These are phyloP conservation scores for Amphiprion ocellaris DNA, from an alignment of 2,113 vertebrate genomes.

Conservation along the genomic window DNA sequence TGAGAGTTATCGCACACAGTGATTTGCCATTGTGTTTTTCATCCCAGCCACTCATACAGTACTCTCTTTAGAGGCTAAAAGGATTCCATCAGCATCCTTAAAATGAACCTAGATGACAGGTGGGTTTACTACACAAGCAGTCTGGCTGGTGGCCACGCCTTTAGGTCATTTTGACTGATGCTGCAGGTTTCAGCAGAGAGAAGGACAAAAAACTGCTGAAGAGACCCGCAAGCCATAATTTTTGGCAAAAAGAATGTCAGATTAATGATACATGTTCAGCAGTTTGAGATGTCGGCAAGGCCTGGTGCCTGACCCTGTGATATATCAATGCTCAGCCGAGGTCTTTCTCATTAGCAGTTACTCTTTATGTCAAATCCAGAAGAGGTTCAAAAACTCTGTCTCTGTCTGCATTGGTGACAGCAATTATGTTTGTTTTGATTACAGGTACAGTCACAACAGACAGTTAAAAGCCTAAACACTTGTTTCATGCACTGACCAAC, in stretches of 20 bases:
- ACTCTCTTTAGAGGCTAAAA: constrained; percentile 26
- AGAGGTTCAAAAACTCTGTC: background rate
- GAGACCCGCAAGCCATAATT: constrained; percentile 41
- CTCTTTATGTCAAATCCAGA: constrained; percentile 50
- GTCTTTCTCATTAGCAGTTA: constrained; percentile 61
- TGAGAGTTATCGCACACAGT: constrained; percentile 22
- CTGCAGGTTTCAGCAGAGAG: constrained; percentile 6
- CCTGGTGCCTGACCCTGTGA: constrained; percentile 35
- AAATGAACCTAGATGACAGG: constrained; percentile 46
- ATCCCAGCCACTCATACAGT: background rate
- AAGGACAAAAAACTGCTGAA: constrained; percentile 24
- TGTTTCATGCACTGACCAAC: no score
- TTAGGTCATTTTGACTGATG: constrained; percentile 56
- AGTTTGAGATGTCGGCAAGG: constrained; percentile 29
- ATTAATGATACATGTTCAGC: constrained; percentile 52
- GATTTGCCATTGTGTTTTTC: constrained; percentile 15
- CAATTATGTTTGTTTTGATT: constrained; percentile 1
- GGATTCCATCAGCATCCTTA: constrained; percentile 44
- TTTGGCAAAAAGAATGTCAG: constrained; percentile 46
- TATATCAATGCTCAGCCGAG: constrained; percentile 35
- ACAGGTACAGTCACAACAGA: background rate
- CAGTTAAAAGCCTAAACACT: background rate
- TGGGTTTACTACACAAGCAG: constrained; percentile 30
- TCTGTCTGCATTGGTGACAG: background rate
- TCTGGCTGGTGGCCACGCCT: constrained; percentile 39